A percentile compares a stretch with the other conserved stretches of the same genome.
These are phyloP conservation scores for Blastobasis lacticolella DNA, from an alignment of 2,888 invertebrate genomes.

Conservation along the genomic window DNA sequence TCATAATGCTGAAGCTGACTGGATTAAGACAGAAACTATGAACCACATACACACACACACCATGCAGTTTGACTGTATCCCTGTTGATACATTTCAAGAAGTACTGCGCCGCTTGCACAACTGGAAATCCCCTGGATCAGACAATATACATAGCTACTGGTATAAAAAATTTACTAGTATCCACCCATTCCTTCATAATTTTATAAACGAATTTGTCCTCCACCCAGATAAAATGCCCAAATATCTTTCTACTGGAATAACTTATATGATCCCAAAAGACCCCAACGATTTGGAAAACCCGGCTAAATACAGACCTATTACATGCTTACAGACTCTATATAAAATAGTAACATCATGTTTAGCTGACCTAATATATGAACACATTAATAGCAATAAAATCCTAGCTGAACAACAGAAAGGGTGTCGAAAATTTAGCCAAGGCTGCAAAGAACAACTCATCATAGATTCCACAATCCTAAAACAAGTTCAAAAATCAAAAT, in stretches of 20 bases:
- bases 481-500: slow-evolving; percentile 5
- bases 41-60: neutral
- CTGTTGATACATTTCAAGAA: slow-evolving; percentile 6
- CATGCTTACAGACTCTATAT: neutral
- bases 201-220: slow-evolving; percentile 10
- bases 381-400: too few relatives aligned
- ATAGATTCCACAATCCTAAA: slow-evolving; percentile 10
- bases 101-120: slow-evolving; percentile 10
- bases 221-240: slow-evolving; percentile 7
- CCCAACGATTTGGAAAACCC: neutral
- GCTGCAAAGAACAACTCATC: slow-evolving; percentile 2
- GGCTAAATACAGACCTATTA: slow-evolving; percentile 7
- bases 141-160: slow-evolving; percentile 16
- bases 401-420: slow-evolving; percentile 6
- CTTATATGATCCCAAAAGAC: slow-evolving; percentile 15
- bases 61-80: slow-evolving; percentile 9
- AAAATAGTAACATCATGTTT: slow-evolving; percentile 9
- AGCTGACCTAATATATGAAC: slow-evolving; percentile 11
- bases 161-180: slow-evolving; percentile 14
- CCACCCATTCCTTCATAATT: slow-evolving; percentile 4
- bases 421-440: neutral
- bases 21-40: slow-evolving; percentile 4
- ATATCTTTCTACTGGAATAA: slow-evolving; percentile 12
- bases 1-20: slow-evolving; percentile 10
- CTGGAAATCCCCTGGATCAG: slow-evolving; percentile 16